Percentiles rank a stretch among this genome's conserved stretches.
Evolutionary conservation across 1,140 invertebrate species (phyloP).

Genomic region (Trinorchestia longiramus): DNA sequence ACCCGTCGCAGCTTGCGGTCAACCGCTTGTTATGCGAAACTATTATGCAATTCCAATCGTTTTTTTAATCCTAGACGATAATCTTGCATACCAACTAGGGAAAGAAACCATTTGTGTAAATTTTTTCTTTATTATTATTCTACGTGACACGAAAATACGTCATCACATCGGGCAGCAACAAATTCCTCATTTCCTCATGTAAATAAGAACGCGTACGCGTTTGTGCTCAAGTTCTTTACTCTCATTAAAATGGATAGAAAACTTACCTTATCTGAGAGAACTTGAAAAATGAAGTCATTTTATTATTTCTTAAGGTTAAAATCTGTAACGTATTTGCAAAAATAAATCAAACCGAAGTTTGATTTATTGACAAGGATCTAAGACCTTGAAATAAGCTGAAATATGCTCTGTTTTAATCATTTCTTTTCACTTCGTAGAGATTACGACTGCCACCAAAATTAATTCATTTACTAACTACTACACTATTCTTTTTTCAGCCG

Average conservation of each 20-base stretch:
- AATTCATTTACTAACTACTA: neutral
- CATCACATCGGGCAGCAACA: conserved; percentile 12
- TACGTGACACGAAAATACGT: conserved; percentile 15
- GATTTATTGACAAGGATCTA: neutral
- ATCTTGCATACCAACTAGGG: no score
- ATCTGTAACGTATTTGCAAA: neutral
- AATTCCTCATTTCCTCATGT: neutral
- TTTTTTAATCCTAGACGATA: no score
- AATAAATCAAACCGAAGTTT: neutral
- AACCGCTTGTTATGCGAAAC: no score
- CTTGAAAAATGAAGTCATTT: neutral
- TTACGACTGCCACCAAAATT: no score
- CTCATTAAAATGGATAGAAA: neutral
- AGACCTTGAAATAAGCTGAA: neutral
- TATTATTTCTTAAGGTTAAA: neutral
- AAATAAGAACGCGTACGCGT: neutral
- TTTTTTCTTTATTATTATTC: conserved; percentile 19
- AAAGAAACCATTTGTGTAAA: neutral
- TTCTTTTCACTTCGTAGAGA: no score
- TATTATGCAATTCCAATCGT: no score
- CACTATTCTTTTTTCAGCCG: neutral
- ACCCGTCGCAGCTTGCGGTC: no score
- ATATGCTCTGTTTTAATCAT: neutral
- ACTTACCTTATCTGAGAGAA: neutral
- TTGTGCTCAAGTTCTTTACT: neutral